phyloP scores from a whole-genome alignment of 1,140 invertebrate species.

The Periplaneta americana region DNA sequence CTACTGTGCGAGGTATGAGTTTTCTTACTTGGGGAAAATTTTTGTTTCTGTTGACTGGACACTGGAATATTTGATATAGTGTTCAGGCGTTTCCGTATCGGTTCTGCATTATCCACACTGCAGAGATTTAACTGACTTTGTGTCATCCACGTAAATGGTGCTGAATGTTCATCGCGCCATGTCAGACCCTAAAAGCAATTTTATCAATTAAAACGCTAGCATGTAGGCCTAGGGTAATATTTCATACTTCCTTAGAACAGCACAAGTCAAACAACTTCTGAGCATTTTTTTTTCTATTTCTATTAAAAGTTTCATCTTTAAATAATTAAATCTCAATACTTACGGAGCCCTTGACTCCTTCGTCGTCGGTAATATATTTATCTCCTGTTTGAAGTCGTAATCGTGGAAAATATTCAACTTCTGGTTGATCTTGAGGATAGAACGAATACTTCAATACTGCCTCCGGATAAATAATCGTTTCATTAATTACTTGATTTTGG shows the following conservation, averaged over 20 bases:
- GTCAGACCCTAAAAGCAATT: slow-evolving; percentile 31
- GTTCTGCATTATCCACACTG: slow-evolving; percentile 35
- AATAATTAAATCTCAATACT: neutral
- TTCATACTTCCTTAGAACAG: too few relatives aligned
- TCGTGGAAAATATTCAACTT: slow-evolving; percentile 6
- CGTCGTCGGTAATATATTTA: neutral
- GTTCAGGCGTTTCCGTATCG: neutral
- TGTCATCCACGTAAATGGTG: slow-evolving; percentile 72
- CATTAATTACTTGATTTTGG: slow-evolving; percentile 65
- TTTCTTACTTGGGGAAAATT: neutral
- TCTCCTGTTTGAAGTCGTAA: neutral
- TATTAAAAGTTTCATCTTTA: neutral
- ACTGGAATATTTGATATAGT: neutral
- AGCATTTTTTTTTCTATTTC: neutral
- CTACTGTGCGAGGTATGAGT: slow-evolving; percentile 9
- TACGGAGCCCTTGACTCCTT: neutral
- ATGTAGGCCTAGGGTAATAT: too few relatives aligned
- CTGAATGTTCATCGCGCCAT: slow-evolving; percentile 71
- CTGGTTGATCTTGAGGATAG: slow-evolving; percentile 31
- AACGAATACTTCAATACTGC: slow-evolving; percentile 59
- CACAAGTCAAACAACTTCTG: neutral
- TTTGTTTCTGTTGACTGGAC: neutral
- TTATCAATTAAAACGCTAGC: neutral
- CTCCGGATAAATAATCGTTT: slow-evolving; percentile 70
- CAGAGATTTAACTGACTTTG: slow-evolving; percentile 68